Base-by-base conservation (phyloP, 2,113 vertebrate genomes). In the Myiagra hebetior region DNA sequence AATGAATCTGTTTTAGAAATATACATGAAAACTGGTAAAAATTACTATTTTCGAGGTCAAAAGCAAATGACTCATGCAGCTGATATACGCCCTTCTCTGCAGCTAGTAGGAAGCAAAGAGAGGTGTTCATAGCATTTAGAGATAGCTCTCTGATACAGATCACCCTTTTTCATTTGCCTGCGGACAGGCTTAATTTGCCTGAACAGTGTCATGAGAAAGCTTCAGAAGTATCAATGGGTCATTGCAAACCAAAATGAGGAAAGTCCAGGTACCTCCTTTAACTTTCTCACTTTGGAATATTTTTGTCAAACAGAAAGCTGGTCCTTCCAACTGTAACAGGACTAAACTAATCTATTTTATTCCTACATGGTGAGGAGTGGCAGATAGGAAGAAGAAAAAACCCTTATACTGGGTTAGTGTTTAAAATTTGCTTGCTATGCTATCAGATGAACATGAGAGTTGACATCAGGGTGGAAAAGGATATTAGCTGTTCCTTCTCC, bases 281-380 rank as follows among this genome's bases (percentile, higher is more conserved):
- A 15, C 13, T 52, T 68, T 24, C 3, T 52, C 4, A 62, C 22
- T 11, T 89, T 22, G 10, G 35, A 87, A 11, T 2, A 57, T 13
- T 74, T 89, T 41, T 70, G 3, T 55, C 11, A 46, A 91, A 74
- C 3, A 62, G 15, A n/a, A 65, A 42, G 15, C 11, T 57, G 68
- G 44, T 57, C 5, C 3, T 16, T 87, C 31, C 39, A 64, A 74
- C 7, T 28, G 6, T 22, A 56, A 69, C 10, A 83, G 27, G 23
- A 39, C 12, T 76, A 69, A 47, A 62, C 2, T 33, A 35, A 60
- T 3, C 16, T 35, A 6, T n/a, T 69, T 56, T 27, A 49, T 75
- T 69, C 13, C 52, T 31, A 28, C 28, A 63, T 6, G 12, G 27
- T 6, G 11, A 11, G 8, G 4, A 11, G 5, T 1, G 1, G 3